A percentile compares a stretch with the other conserved stretches of the same genome.
Evolutionary conservation across 2,113 vertebrate genomes (phyloP).

Genomic region (Vimba vimba): DNA sequence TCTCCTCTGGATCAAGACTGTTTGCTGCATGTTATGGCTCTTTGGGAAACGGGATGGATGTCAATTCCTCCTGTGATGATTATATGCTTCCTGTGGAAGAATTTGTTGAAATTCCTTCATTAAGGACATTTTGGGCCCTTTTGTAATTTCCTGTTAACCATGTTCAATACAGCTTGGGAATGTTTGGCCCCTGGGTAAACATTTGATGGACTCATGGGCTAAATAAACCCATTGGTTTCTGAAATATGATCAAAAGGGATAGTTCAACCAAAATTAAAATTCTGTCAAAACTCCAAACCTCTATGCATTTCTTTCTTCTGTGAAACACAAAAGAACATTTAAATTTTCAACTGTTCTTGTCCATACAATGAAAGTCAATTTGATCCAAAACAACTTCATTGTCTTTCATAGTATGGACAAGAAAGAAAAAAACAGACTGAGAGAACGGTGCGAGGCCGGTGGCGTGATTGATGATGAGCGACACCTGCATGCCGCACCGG

Average conservation of each 20-base stretch:
- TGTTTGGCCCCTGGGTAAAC: constrained; percentile 2
- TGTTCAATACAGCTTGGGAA: not conserved
- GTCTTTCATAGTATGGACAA: no score
- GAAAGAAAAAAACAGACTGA: no score
- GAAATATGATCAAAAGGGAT: not conserved
- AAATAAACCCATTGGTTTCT: constrained; percentile 5
- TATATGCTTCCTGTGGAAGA: constrained; percentile 33
- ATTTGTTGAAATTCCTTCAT: constrained; percentile 38
- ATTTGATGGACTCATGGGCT: not conserved
- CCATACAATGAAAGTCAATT: not conserved
- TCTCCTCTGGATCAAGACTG: not conserved
- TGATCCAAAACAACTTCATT: not conserved
- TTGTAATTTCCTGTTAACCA: constrained; percentile 24
- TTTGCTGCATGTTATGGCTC: constrained; percentile 2
- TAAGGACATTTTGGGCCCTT: not conserved
- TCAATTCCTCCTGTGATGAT: constrained; percentile 1
- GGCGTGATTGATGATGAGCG: no score
- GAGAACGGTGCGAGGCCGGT: no score
- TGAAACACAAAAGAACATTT: not conserved
- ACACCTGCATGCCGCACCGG: no score
- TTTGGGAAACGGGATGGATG: constrained; percentile 28
- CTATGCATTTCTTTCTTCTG: not conserved
- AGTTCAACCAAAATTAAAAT: not conserved
- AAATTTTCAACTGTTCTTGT: not conserved
- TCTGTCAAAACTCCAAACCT: not conserved